Evolutionary conservation across 2,797 vertebrate genomes (phyloP).

Genomic region (Buceros bicornis): DNA sequence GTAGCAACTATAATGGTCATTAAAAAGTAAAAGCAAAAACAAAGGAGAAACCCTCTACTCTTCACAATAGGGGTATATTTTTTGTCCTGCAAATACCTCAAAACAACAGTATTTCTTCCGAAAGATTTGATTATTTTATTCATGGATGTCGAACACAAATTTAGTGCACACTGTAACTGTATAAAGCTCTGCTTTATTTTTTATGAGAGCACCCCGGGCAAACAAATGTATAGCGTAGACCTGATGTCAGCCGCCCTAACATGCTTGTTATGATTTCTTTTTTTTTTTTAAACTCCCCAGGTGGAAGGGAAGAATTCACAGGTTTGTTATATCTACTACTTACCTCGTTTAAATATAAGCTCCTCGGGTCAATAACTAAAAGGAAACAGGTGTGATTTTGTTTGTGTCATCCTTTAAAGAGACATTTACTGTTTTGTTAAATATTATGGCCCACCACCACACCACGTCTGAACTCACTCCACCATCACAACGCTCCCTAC

Average conservation of each 20-base stretch:
- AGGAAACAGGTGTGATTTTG: constrained; percentile 22
- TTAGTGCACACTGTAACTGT: constrained; percentile 41
- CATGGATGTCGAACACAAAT: constrained; percentile 53
- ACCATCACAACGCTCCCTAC: constrained; percentile 41
- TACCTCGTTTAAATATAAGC: constrained; percentile 62
- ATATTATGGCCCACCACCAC: constrained; percentile 6
- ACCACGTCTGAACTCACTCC: constrained; percentile 7
- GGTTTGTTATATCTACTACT: constrained; percentile 2
- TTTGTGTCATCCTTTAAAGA: constrained; percentile 42
- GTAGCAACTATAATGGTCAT: background rate
- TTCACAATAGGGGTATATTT: background rate
- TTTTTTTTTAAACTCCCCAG: constrained; percentile 4
- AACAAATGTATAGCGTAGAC: constrained; percentile 61
- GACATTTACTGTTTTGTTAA: background rate
- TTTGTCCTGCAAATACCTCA: constrained; percentile 40
- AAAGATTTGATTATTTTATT: constrained; percentile 70
- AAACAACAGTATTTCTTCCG: constrained; percentile 58
- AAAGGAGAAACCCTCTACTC: background rate
- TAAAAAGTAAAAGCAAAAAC: constrained; percentile 20
- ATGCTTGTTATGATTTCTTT: background rate
- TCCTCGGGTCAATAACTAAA: constrained; percentile 18
- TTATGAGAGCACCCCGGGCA: constrained; percentile 71
- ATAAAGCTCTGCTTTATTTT: constrained; percentile 73
- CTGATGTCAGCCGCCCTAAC: constrained; percentile 74
- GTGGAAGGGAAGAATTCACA: constrained; percentile 44